These are phyloP conservation scores for Scolanthus callimorphus DNA, from an alignment of 92 coral and sea anemone genomes.

Conservation along the genomic window DNA sequence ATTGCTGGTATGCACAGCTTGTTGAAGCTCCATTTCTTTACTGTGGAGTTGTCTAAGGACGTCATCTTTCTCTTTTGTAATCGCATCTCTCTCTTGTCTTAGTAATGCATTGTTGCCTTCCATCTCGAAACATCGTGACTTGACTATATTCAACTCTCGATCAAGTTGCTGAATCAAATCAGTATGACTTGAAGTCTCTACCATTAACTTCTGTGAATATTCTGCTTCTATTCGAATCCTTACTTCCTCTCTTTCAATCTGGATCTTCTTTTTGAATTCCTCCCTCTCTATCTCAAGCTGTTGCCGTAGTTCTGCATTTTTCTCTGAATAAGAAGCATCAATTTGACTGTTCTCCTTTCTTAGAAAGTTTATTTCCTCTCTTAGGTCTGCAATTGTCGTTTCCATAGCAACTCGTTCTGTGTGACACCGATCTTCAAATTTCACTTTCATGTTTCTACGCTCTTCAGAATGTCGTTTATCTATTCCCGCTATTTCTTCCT, in stretches of 20 bases:
- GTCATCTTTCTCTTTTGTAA: constrained; percentile 69
- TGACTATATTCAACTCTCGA: constrained; percentile 50
- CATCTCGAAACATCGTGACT: constrained; percentile 54
- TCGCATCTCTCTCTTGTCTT: constrained; percentile 57
- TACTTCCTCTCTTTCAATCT: constrained; percentile 62
- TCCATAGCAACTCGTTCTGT: constrained; percentile 66
- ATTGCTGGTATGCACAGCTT: constrained; percentile 13
- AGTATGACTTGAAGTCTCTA: constrained; percentile 40
- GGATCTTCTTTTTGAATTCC: constrained; percentile 42
- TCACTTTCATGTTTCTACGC: constrained; percentile 55
- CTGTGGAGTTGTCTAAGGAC: constrained; percentile 53
- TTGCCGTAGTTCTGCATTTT: constrained; percentile 67
- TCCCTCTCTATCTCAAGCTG: constrained; percentile 72
- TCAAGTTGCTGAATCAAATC: constrained; percentile 52
- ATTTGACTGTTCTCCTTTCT: constrained; percentile 77
- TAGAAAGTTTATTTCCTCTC: constrained; percentile 64
- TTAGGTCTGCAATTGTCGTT: constrained; percentile 56
- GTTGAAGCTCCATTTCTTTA: constrained; percentile 27
- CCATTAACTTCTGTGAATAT: constrained; percentile 59
- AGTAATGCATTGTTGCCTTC: constrained; percentile 31
- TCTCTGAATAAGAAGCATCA: constrained; percentile 59
- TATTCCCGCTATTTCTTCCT: constrained; percentile 80
- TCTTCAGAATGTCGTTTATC: constrained; percentile 74
- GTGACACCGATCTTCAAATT: constrained; percentile 75
- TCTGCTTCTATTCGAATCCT: constrained; percentile 63